Percentiles rank a stretch among this genome's conserved stretches.
Conservation (phyloP, 2,113 vertebrate genomes). For the Lophochroa leadbeateri region DNA sequence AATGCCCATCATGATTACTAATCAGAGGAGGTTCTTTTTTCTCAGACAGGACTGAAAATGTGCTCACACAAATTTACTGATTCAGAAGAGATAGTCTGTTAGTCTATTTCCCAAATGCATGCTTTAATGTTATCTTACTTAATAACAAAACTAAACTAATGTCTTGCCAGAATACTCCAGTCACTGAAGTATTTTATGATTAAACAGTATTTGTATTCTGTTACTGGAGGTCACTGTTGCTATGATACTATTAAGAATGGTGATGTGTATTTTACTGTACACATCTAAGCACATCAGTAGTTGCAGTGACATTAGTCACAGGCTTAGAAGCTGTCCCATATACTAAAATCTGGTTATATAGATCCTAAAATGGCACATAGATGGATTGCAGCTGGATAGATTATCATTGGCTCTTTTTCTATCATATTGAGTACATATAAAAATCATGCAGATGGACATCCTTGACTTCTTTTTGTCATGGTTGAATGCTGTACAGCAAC, state of each 20-base stretch:
- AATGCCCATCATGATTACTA: neutral
- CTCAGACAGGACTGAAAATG: neutral
- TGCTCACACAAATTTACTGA: neutral
- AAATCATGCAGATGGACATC: neutral
- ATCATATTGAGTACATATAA: neutral
- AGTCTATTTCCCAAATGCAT: neutral
- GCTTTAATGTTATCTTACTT: neutral
- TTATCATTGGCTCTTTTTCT: neutral
- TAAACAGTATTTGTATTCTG: neutral
- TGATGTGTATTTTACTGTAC: neutral
- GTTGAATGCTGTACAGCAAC: neutral
- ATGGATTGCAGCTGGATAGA: neutral
- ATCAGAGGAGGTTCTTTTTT: neutral
- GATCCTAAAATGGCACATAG: neutral
- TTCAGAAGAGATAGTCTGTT: neutral
- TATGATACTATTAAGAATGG: neutral
- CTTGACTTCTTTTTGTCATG: neutral
- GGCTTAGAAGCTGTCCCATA: neutral
- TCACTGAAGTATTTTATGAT: neutral
- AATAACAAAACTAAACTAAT: neutral
- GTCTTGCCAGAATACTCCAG: neutral
- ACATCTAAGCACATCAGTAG: neutral
- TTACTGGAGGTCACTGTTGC: neutral
- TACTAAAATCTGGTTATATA: neutral
- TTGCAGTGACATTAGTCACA: neutral